These are phyloP conservation scores for Orthonevra nobilis DNA, from an alignment of 2,888 invertebrate genomes.

Conservation along the genomic window DNA sequence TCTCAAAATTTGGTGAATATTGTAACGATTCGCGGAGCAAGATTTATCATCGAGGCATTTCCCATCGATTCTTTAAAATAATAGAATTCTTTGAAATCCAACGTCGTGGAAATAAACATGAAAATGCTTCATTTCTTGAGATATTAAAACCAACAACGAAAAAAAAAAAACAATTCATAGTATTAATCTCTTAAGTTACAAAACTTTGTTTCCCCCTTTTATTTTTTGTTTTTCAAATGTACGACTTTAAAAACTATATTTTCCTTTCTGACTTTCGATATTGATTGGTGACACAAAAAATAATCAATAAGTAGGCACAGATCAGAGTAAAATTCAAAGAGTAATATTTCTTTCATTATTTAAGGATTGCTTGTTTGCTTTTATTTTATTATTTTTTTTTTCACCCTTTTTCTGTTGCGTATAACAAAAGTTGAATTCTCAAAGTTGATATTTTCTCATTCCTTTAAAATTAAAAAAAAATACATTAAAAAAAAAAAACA, in stretches of 20 bases:
- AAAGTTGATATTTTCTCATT: conserved; percentile 25
- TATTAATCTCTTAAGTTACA: conserved; percentile 41
- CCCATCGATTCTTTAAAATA: no score
- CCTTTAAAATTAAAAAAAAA: conserved; percentile 28
- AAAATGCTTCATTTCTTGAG: no score
- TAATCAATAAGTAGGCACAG: background rate
- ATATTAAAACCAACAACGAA: no score
- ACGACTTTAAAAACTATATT: conserved; percentile 20
- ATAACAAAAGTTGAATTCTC: conserved; percentile 34
- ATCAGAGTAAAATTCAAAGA: conserved; percentile 9
- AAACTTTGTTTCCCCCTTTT: conserved; percentile 29
- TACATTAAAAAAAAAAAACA: conserved; percentile 36
- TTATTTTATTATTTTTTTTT: conserved; percentile 30
- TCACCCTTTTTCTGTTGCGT: conserved; percentile 18
- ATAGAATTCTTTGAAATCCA: no score
- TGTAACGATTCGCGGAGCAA: no score
- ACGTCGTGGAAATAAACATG: no score
- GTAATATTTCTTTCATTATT: conserved; percentile 8
- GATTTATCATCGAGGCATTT: no score
- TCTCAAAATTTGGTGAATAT: no score
- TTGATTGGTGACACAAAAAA: conserved; percentile 23
- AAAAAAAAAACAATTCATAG: background rate
- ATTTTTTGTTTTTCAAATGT: conserved; percentile 18
- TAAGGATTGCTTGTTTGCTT: conserved; percentile 36
- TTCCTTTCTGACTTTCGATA: conserved; percentile 31